phyloP scores from a whole-genome alignment of 2,113 vertebrate species.

The Peromyscus maniculatus region DNA sequence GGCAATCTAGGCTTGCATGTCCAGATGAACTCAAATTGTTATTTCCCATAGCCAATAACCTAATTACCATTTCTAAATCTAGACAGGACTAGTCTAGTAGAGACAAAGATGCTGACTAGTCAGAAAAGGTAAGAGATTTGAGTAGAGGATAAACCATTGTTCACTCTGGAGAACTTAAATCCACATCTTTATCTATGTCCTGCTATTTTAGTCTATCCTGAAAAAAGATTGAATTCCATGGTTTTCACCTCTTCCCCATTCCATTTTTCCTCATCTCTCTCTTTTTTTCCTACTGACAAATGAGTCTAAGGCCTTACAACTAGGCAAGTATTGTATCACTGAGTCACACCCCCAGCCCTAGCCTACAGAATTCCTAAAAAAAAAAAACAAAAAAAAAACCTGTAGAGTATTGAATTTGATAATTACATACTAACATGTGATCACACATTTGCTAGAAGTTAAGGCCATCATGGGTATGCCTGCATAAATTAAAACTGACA shows the following conservation, averaged over 20 bases:
- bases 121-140: not conserved
- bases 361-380: not conserved
- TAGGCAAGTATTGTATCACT: not conserved
- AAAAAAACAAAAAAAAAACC: not conserved
- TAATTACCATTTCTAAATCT: constrained; percentile 32
- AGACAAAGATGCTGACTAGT: not conserved
- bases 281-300: not conserved
- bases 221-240: not conserved
- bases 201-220: not conserved
- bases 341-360: not conserved
- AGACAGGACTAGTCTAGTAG: not conserved
- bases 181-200: not conserved
- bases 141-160: not conserved
- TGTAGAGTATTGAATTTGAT: not conserved
- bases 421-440: constrained; percentile 1
- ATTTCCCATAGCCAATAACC: not conserved
- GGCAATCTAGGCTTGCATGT: not conserved
- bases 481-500: no score
- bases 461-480: no score
- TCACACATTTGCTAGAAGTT: no score
- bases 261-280: no score
- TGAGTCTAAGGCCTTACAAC: not conserved
- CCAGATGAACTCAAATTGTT: not conserved
- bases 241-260: not conserved
- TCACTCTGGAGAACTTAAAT: not conserved